phyloP scores from a whole-genome alignment of 2,888 invertebrate genomes.

The Agrotis clavis region DNA sequence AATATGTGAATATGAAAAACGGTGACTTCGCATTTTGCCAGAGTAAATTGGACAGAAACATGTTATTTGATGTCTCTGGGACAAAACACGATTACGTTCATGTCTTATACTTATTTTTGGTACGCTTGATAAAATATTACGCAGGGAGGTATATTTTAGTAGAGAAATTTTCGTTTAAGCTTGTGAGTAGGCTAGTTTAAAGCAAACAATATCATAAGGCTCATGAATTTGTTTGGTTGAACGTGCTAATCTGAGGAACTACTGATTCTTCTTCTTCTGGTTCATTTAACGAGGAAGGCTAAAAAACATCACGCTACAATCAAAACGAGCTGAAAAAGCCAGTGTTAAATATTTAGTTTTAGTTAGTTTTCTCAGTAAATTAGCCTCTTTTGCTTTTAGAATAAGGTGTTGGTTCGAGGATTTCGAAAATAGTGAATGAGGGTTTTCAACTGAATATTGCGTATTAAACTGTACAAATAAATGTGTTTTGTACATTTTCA shows the following conservation, averaged over 20 bases:
- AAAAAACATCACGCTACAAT: too few species aligned
- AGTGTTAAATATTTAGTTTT: too few species aligned
- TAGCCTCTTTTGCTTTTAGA: too few species aligned
- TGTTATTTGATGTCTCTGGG: conserved; percentile 44
- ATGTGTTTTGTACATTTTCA: not conserved
- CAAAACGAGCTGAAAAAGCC: too few species aligned
- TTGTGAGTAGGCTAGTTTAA: too few species aligned
- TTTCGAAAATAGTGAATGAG: not conserved
- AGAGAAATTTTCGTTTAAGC: not conserved
- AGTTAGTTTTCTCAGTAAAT: too few species aligned
- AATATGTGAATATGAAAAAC: conserved; percentile 28
- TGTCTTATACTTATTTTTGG: conserved; percentile 15
- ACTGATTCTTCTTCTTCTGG: too few species aligned
- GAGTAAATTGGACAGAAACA: conserved; percentile 46
- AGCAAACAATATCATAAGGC: too few species aligned
- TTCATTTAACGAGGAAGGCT: too few species aligned
- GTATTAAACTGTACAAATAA: not conserved
- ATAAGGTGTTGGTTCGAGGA: too few species aligned
- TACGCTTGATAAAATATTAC: conserved; percentile 8
- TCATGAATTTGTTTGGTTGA: too few species aligned
- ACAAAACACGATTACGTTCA: conserved; percentile 34
- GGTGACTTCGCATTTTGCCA: conserved; percentile 17
- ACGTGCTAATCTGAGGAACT: too few species aligned
- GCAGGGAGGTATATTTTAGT: not conserved
- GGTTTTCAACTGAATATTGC: not conserved